Evolutionary conservation across 2,888 invertebrate genomes (phyloP), one percentile per base, ranked within the genome.

Genomic region (Pegoplata infirma): DNA sequence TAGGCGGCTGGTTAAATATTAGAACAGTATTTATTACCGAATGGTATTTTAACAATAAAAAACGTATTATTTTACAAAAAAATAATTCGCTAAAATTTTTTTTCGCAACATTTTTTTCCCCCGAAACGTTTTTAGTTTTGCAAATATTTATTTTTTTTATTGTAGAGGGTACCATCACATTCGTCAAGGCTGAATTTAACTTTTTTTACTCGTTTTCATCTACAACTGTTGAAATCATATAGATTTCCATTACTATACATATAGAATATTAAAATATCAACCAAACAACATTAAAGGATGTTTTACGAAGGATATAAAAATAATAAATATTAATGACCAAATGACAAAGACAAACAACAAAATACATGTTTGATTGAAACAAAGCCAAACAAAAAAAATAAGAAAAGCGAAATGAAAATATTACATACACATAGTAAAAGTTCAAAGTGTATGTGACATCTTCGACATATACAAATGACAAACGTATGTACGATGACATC

Each of bases 281-380:
- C n/a, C 16, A 25, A 8, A 36, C 32, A 6, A 8, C 19, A 6
- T 40, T n/a, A 40, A 40, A 40, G 36, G 36, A n/a, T n/a, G n/a
- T 40, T 28, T 36, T 21, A 47, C 8, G 12, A 14, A n/a, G 28
- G n/a, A n/a, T n/a, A 64, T 58, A 75, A 75, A 75, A 71, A 84
- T 86, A 86, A 86, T 86, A 86, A 86, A 86, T 86, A 86, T 86
- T 86, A 86, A 86, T 86, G 86, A 84, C 85, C 82, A 58, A 83
- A 84, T 85, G 84, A 84, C 85, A 84, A 80, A 82, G 84, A 84
- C 73, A 78, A 82, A 82, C 82, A 73, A 10, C 32, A 55, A 69
- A 55, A 59, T 53, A 67, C 59, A 67, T 66, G 66, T 74, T 75
- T 79, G 78, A 79, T 74, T 69, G 74, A 72, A 74, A 78, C 53